Evolutionary conservation across 2,888 invertebrate species (phyloP).

Genomic region (Biston betularia): DNA sequence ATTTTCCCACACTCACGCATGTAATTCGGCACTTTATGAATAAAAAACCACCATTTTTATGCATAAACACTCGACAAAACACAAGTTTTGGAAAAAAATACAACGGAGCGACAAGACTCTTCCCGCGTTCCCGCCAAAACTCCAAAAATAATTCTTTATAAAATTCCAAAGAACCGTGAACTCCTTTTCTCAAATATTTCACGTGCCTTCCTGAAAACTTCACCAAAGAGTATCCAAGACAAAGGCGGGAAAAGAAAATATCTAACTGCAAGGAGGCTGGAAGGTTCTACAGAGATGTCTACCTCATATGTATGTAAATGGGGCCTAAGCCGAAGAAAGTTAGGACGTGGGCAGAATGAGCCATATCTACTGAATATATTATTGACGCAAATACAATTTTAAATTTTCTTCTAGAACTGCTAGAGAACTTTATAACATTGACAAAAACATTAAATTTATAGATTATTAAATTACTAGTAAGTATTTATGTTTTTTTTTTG

Average conservation of each 20-base stretch:
- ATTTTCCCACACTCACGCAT: too few relatives aligned
- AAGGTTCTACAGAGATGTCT: constrained; percentile 38
- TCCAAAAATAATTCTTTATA: too few relatives aligned
- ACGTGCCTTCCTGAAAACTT: constrained; percentile 25
- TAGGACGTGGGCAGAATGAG: constrained; percentile 22
- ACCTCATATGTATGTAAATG: constrained; percentile 51
- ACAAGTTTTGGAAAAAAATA: too few relatives aligned
- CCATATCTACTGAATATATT: background rate
- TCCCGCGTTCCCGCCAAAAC: too few relatives aligned
- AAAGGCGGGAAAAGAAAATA: constrained; percentile 32
- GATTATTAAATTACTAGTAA: too few relatives aligned
- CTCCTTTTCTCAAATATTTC: constrained; percentile 6
- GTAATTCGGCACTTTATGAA: too few relatives aligned
- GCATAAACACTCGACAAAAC: too few relatives aligned
- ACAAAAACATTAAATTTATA: too few relatives aligned
- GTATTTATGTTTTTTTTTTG: too few relatives aligned
- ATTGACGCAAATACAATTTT: background rate
- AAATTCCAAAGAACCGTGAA: background rate
- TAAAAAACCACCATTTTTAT: too few relatives aligned
- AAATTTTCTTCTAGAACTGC: background rate
- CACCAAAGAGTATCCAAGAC: constrained; percentile 28
- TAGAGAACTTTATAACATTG: too few relatives aligned
- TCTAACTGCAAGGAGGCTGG: constrained; percentile 36
- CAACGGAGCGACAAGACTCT: too few relatives aligned
- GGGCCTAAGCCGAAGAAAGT: constrained; percentile 38